phyloP scores from a whole-genome alignment of 2,113 vertebrate genomes.

The Micronycteris hirsuta region DNA sequence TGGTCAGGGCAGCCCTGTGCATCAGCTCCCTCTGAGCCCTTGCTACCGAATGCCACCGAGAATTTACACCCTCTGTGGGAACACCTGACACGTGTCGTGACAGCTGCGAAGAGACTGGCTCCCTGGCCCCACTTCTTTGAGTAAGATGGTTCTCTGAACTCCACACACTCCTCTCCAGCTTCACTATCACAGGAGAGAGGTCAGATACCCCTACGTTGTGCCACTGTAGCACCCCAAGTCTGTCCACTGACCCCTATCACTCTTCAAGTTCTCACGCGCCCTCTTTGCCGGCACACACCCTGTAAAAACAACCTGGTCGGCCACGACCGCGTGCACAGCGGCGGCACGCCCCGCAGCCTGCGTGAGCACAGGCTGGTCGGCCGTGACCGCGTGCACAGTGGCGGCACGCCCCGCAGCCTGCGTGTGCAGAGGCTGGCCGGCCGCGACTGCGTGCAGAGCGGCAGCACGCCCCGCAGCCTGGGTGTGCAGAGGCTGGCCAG shows the following conservation, averaged over 20 bases:
- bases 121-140: neutral
- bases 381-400: too few relatives aligned
- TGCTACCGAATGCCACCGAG: neutral
- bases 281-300: neutral
- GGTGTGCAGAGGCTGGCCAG: too few relatives aligned
- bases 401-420: neutral
- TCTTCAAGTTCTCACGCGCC: neutral
- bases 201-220: neutral
- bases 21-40: neutral
- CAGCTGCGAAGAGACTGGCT: neutral
- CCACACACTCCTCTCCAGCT: neutral
- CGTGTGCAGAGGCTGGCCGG: neutral
- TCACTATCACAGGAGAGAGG: neutral
- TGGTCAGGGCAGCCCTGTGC: neutral
- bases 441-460: too few relatives aligned
- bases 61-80: neutral
- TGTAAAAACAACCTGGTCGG: neutral
- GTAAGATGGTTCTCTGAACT: neutral
- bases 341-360: too few relatives aligned
- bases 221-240: neutral
- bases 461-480: too few relatives aligned
- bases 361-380: too few relatives aligned
- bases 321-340: too few relatives aligned
- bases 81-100: accelerated
- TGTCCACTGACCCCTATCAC: neutral